Base-by-base conservation (phyloP, 2,797 vertebrate species). In the Mycteria americana region DNA sequence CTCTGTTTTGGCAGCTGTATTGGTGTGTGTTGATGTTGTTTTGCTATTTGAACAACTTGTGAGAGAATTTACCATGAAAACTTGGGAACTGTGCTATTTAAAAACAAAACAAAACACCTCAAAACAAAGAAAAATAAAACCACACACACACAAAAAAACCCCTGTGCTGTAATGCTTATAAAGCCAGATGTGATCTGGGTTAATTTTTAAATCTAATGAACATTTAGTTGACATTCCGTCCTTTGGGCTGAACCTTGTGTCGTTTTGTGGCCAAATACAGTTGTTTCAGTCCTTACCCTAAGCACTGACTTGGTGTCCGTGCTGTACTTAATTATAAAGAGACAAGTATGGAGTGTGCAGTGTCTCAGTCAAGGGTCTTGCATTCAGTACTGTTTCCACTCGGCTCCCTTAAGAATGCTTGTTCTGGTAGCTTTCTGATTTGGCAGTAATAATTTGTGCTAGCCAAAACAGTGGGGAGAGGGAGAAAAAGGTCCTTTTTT, bases 291-390 rank as follows among this genome's bases (percentile, higher is more conserved):
- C 39, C 25, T 89, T 90, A 30, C 28, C 43, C 18, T 15, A 62
- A 46, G 59, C 86, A 48, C n/a, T 60, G 51, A 28, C 25, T 63
- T 27, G 15, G 7, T 57, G 7, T 54, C 46, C 59, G 31, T 85
- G 50, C 46, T 69, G 22, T 41, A 10, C 25, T 89, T 69, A 3
- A 11, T 73, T 93, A 21, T 4, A 24, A 4, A 56, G 30, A 53
- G 7, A 37, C 4, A 6, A 0, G 0, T 51, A 12, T 31, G 16
- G 28, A 78, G 18, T 0, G 0, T 2, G 1, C 0, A 0, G 16
- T 28, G 11, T 63, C 30, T 83, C 30, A 19, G 43, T 24, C 51
- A 37, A 39, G 39, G 17, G 18, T 63, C 48, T 37, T 39, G 9
- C 16, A 6, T 70, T 51, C 31, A 12, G 31, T 39, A 4, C 28